Percentiles rank a stretch among this genome's conserved stretches.
phyloP scores from a whole-genome alignment of 1,140 invertebrate species.

The Agraylea sexmaculata region DNA sequence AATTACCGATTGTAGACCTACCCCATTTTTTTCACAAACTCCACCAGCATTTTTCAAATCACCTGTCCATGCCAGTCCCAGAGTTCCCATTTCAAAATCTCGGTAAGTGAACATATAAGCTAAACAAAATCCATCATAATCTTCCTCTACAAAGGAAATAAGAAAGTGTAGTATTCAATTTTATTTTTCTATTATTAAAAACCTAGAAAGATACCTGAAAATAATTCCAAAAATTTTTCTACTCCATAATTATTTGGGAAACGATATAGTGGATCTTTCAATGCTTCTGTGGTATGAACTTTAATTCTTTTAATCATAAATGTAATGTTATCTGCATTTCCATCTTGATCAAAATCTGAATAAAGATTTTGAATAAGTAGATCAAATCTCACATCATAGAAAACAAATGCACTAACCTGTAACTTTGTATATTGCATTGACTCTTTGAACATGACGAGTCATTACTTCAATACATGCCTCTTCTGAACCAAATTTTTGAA shows the following conservation, averaged over 20 bases:
- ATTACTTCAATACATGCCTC: slow-evolving; percentile 92
- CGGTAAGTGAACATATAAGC: slow-evolving; percentile 99
- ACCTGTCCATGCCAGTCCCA: slow-evolving; percentile 95
- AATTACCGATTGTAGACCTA: slow-evolving; percentile 33
- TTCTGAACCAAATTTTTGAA: slow-evolving; percentile 80
- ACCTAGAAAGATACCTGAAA: slow-evolving; percentile 58
- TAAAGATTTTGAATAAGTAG: slow-evolving; percentile 20
- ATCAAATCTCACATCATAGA: not conserved
- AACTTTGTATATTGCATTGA: slow-evolving; percentile 82
- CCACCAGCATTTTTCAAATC: slow-evolving; percentile 90
- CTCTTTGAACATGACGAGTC: slow-evolving; percentile 85
- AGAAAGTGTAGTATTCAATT: not conserved
- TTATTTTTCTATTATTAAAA: not conserved
- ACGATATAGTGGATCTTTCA: slow-evolving; percentile 73
- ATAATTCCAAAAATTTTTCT: slow-evolving; percentile 86
- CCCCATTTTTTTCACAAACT: slow-evolving; percentile 87
- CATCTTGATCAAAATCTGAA: slow-evolving; percentile 88
- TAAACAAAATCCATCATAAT: slow-evolving; percentile 96
- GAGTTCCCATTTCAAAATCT: slow-evolving; percentile 96
- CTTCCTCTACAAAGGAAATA: slow-evolving; percentile 78
- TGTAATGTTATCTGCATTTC: slow-evolving; percentile 81
- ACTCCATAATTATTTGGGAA: slow-evolving; percentile 90
- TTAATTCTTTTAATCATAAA: slow-evolving; percentile 96
- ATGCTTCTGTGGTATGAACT: slow-evolving; percentile 73
- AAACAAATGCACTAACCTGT: slow-evolving; percentile 52